Conservation (phyloP, 2,113 vertebrate species). For the Engystomops pustulosus region DNA sequence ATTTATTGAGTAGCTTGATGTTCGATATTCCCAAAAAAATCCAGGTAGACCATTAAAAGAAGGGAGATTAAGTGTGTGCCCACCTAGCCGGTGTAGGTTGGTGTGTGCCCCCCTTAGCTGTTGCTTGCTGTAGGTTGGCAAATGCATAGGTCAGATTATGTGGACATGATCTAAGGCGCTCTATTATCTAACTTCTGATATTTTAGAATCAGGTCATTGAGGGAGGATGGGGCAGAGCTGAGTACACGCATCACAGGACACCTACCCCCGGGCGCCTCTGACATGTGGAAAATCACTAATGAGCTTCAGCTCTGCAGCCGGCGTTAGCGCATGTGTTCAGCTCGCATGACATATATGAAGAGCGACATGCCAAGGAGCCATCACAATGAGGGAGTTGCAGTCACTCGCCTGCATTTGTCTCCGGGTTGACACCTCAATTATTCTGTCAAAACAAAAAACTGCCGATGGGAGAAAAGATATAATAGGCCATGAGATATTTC, state of each 20-base stretch:
- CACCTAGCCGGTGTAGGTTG: too few species aligned
- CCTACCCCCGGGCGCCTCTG: neutral
- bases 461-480: neutral
- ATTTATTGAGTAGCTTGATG: too few species aligned
- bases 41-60: too few species aligned
- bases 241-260: neutral
- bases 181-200: too few species aligned
- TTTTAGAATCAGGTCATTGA: neutral
- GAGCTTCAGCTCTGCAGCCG: neutral
- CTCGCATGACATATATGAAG: neutral
- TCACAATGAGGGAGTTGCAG: conserved; percentile 22
- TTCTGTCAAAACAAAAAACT: conserved; percentile 15
- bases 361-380: conserved; percentile 5
- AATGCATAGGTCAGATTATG: too few species aligned
- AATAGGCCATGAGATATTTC: neutral
- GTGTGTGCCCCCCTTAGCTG: too few species aligned
- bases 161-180: too few species aligned
- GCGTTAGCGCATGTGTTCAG: neutral
- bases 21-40: too few species aligned
- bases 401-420: neutral
- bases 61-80: too few species aligned
- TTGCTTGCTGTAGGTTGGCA: too few species aligned
- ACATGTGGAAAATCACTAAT: conserved; percentile 7
- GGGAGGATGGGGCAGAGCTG: neutral
- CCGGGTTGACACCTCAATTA: conserved; percentile 19